Evolutionary conservation across 2,888 invertebrate genomes (phyloP), one percentile per base, ranked within the genome.

Genomic region (Parnassius orleans): DNA sequence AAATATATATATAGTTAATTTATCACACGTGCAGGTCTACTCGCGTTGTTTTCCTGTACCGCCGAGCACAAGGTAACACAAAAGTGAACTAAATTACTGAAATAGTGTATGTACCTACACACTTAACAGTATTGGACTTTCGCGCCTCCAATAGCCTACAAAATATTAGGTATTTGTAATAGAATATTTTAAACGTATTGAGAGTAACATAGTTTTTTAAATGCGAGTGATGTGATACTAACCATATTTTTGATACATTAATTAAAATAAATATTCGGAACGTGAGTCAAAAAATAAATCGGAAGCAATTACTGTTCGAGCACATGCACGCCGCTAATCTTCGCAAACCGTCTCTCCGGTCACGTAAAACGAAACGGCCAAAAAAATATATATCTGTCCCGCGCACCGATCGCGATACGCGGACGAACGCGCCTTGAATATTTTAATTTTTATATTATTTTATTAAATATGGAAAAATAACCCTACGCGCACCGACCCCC

Each of bases 371-470:
- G 78, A 78, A 87, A 85, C 77, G 81, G 14, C 76, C 76, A 74
- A 69, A 64, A 80, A 60, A 19, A 54, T 53, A 60, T 53, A 43
- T 80, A 85, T 87, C 87, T 86, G 88, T 77, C 83, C 77, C 72
- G 80, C 75, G 77, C 90, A 89, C 86, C 83, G 87, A 90, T 90
- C 84, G 86, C 87, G 87, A 90, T 90, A 89, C 87, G 81, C 82
- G 80, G 68, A 71, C 73, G 81, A 69, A 89, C 88, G 90, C 83
- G 80, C 78, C 69, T 66, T 71, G 90, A 90, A 90, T 90, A 89
- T 81, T 84, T 90, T 86, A 86, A 80, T 84, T 84, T 81, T 84
- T 86, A 83, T 84, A 78, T 81, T 79, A 81, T 83, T 79, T 83
- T 83, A 84, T 84, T 84, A 83, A 84, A 86, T 86, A 86, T 86